Conservation (phyloP, 2,888 invertebrate species). For the Agrotis segetum region DNA sequence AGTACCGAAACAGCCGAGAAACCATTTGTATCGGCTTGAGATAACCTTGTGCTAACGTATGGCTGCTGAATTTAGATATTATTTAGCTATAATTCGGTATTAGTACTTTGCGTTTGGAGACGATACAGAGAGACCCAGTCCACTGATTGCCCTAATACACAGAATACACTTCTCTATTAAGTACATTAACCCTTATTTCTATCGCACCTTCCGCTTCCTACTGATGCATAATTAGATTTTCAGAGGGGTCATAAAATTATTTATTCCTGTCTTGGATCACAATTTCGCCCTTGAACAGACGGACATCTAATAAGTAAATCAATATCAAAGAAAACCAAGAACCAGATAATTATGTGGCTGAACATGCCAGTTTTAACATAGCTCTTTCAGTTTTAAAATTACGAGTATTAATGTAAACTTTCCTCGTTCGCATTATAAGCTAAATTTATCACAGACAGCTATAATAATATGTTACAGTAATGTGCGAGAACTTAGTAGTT, state of each 20-base stretch:
- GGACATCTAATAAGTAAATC: neutral
- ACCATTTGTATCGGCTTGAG: constrained; percentile 48
- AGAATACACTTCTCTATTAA: neutral
- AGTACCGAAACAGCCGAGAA: constrained; percentile 58
- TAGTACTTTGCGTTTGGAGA: constrained; percentile 23
- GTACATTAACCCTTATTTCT: neutral
- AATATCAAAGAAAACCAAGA: constrained; percentile 10
- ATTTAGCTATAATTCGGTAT: constrained; percentile 33
- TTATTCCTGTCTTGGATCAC: neutral
- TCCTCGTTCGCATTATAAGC: neutral
- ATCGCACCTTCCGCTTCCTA: neutral
- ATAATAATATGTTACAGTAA: constrained; percentile 35
- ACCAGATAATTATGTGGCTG: neutral
- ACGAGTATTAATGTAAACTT: neutral
- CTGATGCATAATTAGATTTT: neutral
- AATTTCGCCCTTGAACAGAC: neutral
- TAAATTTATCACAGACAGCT: constrained; percentile 21
- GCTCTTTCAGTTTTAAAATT: neutral
- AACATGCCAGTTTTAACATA: neutral
- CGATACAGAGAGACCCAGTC: constrained; percentile 1
- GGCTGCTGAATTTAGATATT: constrained; percentile 52
- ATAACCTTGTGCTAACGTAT: constrained; percentile 60
- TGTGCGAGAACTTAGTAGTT: constrained; percentile 24
- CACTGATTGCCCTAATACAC: neutral
- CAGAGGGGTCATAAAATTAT: neutral